phyloP scores from a whole-genome alignment of 2,797 vertebrate genomes.

The Vespertilio murinus region DNA sequence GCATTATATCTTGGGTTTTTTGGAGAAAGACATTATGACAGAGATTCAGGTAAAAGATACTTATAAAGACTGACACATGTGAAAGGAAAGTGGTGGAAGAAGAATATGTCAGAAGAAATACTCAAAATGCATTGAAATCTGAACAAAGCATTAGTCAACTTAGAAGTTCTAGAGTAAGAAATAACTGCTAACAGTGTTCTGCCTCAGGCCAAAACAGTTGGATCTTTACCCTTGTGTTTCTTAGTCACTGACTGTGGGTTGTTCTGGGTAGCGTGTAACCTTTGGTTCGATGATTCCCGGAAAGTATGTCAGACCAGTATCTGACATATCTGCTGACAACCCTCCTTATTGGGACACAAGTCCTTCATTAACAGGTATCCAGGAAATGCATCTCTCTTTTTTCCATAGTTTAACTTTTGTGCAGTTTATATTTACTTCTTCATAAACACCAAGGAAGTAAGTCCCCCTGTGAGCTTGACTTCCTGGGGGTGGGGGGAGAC shows the following conservation, averaged over 20 bases:
- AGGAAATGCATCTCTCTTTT: neutral
- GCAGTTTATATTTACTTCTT: neutral
- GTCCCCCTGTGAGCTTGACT: neutral
- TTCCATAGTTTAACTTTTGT: neutral
- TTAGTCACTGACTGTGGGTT: neutral
- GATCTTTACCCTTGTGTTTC: neutral
- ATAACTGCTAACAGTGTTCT: neutral
- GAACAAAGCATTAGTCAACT: neutral
- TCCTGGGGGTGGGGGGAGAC: neutral
- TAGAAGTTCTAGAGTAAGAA: neutral
- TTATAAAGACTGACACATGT: neutral
- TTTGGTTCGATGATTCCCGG: neutral
- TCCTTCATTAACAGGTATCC: neutral
- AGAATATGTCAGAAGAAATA: neutral
- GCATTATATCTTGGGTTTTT: neutral
- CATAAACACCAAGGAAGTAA: neutral
- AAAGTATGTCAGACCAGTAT: neutral
- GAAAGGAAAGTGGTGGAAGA: neutral
- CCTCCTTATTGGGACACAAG: neutral
- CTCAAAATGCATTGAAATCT: neutral
- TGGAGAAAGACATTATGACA: neutral
- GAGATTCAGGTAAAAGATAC: neutral
- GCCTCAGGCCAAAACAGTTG: neutral
- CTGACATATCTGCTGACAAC: neutral
- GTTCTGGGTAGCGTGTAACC: neutral